Evolutionary conservation across 1,140 invertebrate species (phyloP).

Genomic region (Uloborus diversus): DNA sequence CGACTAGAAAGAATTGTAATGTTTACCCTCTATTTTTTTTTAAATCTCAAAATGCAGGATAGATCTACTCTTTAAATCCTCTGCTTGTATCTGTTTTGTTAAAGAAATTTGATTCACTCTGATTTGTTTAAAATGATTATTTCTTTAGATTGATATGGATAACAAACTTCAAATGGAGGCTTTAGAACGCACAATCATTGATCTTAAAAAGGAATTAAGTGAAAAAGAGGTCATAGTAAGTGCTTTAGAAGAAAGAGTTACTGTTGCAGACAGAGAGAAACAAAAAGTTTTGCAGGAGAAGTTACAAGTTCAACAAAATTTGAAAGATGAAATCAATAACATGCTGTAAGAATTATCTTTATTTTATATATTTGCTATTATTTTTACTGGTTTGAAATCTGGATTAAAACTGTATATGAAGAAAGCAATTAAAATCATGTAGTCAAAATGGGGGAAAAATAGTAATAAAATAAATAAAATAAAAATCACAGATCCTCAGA

Average conservation of each 20-base stretch:
- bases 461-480: too few species aligned
- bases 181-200: constrained; percentile 1
- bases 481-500: too few species aligned
- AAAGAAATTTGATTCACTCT: too few species aligned
- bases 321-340: constrained; percentile 25
- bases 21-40: too few species aligned
- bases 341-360: constrained; percentile 4
- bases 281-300: not conserved
- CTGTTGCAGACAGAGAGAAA: not conserved
- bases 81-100: too few species aligned
- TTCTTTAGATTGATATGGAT: constrained; percentile 19
- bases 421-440: too few species aligned
- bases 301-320: not conserved
- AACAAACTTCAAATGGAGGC: constrained; percentile 12
- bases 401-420: too few species aligned
- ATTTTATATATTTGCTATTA: not conserved
- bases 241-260: constrained; percentile 3
- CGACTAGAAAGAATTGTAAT: too few species aligned
- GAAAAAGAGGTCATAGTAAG: not conserved
- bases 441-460: too few species aligned
- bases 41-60: too few species aligned
- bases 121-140: not conserved
- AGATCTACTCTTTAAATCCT: too few species aligned
- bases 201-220: not conserved
- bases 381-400: not conserved